phyloP scores from a whole-genome alignment of 2,797 vertebrate species.

The Liparis tanakae region DNA sequence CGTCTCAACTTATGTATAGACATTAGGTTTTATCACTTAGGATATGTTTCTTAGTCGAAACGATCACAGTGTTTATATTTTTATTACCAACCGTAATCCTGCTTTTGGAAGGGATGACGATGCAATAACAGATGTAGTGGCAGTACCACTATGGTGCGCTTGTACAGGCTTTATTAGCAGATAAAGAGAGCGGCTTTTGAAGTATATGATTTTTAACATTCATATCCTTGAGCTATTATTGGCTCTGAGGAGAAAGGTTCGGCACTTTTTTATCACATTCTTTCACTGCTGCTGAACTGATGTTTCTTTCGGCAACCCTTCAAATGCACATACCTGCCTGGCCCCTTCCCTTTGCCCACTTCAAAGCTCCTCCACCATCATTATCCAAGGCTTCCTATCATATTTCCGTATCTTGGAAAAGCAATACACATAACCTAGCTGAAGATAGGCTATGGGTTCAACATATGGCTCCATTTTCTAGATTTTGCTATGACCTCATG shows the following conservation, averaged over 20 bases:
- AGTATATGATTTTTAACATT: conserved; percentile 26
- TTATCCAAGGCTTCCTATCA: conserved; percentile 65
- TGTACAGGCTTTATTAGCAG: conserved; percentile 20
- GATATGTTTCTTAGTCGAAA: background rate
- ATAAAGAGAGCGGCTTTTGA: conserved; percentile 15
- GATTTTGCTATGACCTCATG: conserved; percentile 49
- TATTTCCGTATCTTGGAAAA: conserved; percentile 46
- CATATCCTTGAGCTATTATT: conserved; percentile 25
- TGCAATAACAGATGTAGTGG: conserved; percentile 2
- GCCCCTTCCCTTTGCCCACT: conserved; percentile 46
- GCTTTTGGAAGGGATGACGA: conserved; percentile 28
- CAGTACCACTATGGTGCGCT: background rate
- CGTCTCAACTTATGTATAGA: conserved; percentile 24
- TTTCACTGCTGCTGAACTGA: conserved; percentile 45
- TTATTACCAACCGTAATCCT: background rate
- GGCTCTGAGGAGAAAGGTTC: conserved; percentile 6
- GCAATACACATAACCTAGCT: conserved; percentile 5
- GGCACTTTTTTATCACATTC: conserved; percentile 44
- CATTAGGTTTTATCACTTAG: conserved; percentile 26
- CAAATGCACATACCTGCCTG: conserved; percentile 55
- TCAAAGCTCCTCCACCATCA: conserved; percentile 48
- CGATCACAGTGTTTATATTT: conserved; percentile 3
- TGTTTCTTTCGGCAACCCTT: conserved; percentile 63
- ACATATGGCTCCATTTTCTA: conserved; percentile 62
- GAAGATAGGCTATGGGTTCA: conserved; percentile 17